Evolutionary conservation across 2,113 vertebrate species (phyloP), one percentile per base, ranked within the genome.

Genomic region (Bujurquina vittata): DNA sequence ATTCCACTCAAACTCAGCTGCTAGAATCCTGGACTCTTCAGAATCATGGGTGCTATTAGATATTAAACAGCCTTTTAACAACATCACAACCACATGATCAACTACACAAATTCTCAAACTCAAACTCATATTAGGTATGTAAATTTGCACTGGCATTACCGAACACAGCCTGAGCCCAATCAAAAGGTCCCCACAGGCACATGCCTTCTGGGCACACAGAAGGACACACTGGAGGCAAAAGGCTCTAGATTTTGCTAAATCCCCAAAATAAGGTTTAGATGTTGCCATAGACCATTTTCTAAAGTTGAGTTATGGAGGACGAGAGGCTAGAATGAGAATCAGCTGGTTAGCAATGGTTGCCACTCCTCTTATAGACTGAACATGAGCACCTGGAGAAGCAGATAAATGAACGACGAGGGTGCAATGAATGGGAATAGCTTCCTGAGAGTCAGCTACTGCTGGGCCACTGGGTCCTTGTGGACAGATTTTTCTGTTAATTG

Each of bases 401-500:
- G 46, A 33, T 33, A 26, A 72, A 72, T 72, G 26, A 72, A 54
- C n/a, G 26, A 29, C 4, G 46, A 54, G 67, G 67, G 67, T n/a
- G 26, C 26, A n/a, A 9, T 72, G 26, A 54, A 72, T 54, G 46
- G 46, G 26, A 72, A 72, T 72, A 33, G 8, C 46, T 72, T 33
- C 26, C 67, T 54, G 46, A 72, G 67, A 54, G 67, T 72, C 26
- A 14, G 67, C 31, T 17, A 54, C 67, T 54, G 46, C 67, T 31
- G 46, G 67, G 67, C 26, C 43, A 72, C 65, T 72, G 65, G 43
- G 65, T 54, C 46, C 6, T 72, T 54, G 46, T 72, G 18, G 10
- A 46, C 67, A 72, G 46, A 54, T 72, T 72, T 46, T 72, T 54
- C 67, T 33, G 46, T 72, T 72, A 72, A 72, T 72, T 72, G 18